phyloP scores from a whole-genome alignment of 1,140 invertebrate species.

The Drosophila eugracilis region DNA sequence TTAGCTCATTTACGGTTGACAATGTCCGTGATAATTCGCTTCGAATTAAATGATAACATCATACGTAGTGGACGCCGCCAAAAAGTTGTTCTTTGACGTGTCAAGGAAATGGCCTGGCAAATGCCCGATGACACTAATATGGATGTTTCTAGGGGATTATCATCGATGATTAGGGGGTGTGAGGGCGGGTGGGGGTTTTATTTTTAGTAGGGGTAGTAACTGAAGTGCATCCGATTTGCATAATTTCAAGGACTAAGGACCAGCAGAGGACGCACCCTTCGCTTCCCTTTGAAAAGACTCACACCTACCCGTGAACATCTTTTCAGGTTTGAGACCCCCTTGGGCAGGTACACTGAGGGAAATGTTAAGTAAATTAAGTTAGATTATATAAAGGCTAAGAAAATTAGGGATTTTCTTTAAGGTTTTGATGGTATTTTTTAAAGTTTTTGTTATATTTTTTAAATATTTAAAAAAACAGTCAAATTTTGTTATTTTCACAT shows the following conservation, averaged over 20 bases:
- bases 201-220: conserved; percentile 21
- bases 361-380: background rate
- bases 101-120: conserved; percentile 58
- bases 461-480: too few relatives aligned
- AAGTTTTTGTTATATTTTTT: too few relatives aligned
- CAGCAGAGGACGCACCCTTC: conserved; percentile 48
- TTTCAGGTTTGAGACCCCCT: conserved; percentile 1
- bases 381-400: too few relatives aligned
- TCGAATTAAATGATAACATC: conserved; percentile 84
- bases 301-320: conserved; percentile 24
- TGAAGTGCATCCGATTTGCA: conserved; percentile 62
- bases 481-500: too few relatives aligned
- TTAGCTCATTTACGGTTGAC: conserved; percentile 83
- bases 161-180: background rate
- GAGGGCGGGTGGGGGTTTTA: background rate
- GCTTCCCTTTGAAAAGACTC: conserved; percentile 48
- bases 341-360: background rate
- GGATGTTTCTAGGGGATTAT: conserved; percentile 4
- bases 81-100: conserved; percentile 31
- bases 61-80: conserved; percentile 20
- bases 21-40: conserved; percentile 84
- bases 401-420: too few relatives aligned
- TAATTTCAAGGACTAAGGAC: conserved; percentile 69
- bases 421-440: too few relatives aligned
- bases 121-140: conserved; percentile 78